Base-by-base conservation (phyloP, 2,888 invertebrate species). In the Phrixothrix hirtus region DNA sequence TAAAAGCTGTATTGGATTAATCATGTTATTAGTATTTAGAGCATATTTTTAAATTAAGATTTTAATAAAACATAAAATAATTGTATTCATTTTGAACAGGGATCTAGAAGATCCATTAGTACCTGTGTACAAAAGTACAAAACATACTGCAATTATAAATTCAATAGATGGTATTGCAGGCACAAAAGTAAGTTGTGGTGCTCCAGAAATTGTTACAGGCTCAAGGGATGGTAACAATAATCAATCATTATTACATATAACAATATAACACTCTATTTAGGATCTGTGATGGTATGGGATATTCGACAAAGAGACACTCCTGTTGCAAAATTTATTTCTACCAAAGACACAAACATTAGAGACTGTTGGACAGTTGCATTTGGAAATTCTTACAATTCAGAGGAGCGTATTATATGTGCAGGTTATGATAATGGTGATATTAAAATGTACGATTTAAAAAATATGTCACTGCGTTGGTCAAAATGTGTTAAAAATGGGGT, bases 361-460 rank as follows among this genome's bases (percentile, higher is more conserved):
- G 97, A 97, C 69, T 97, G 97, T 74, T 97, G 97, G 97, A 77
- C 89, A 0, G 95, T 96, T 0, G 84, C 88, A 0, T 95, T 97
- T 70, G 96, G 95, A 0, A 89, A 96, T 77, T 89, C 94, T 0
- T 92, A 87, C 75, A 93, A 89, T 71, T 84, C 88, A 34, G 82
- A 88, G 16, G 95, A 97, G 65, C 82, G 96, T 47, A 81, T 89
- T 46, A 86, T 97, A 0, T 89, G 87, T 15, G 92, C 95, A 6
- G 97, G 97, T 1, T 97, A 95, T 68, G 96, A 97, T 69, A 97
- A 97, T 73, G 97, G 97, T 0, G 97, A 97, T 70, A 75, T 97
- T 1, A 97, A 96, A 76, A 83, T 97, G 77, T 96, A 93, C 72
- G 95, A 97, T 73, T 78, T 97, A 15, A 83, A 88, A 52, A 84